Base-by-base conservation (phyloP, 2,113 vertebrate species). In the Bubo bubo region DNA sequence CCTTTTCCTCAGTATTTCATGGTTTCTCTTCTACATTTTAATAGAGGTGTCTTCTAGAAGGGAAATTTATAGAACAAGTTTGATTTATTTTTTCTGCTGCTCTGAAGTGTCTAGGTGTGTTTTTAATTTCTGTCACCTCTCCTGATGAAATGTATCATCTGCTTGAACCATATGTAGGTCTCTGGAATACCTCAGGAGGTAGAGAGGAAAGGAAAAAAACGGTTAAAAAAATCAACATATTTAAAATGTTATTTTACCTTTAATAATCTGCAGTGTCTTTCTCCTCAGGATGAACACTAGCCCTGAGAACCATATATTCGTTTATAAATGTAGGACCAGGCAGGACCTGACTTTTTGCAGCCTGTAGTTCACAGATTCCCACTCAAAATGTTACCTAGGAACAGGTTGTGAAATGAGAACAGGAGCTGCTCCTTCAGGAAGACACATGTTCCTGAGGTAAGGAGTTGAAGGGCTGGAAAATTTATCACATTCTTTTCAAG, bases 1-100 rank as follows among this genome's bases (percentile, higher is more conserved):
- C 50, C 52, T 84, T 92, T 97, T 79, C 70, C 50, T 74, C 86
- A 70, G 18, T 96, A 88, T 97, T 95, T 97, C 88, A 88, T 7
- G n/a, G 34, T 18, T 89, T 94, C 6, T 9, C 55, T 70, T 81
- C 94, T 92, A 43, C 23, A 43, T 93, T 95, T 97, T 93, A 92
- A 90, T 94, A 92, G 87, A 91, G 12, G 73, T 93, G 73, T 73
- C 86, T 94, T 94, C 93, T 68, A 72, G 63, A 79, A 76, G 58
- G n/a, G 32, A 91, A 95, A 97, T 97, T 95, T 97, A 96, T 96
- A 76, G 93, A 79, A 94, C 75, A 45, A 92, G 3, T 20, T 81
- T 55, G 81, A 76, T 86, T 95, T 93, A 32, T 92, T 94, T 95
- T 76, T 92, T 49, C 58, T 90, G 77, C 2, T 19, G 18, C 56